Evolutionary conservation across 2,888 invertebrate species (phyloP), one percentile per base, ranked within the genome.

Genomic region (Siphlonurus alternatus): DNA sequence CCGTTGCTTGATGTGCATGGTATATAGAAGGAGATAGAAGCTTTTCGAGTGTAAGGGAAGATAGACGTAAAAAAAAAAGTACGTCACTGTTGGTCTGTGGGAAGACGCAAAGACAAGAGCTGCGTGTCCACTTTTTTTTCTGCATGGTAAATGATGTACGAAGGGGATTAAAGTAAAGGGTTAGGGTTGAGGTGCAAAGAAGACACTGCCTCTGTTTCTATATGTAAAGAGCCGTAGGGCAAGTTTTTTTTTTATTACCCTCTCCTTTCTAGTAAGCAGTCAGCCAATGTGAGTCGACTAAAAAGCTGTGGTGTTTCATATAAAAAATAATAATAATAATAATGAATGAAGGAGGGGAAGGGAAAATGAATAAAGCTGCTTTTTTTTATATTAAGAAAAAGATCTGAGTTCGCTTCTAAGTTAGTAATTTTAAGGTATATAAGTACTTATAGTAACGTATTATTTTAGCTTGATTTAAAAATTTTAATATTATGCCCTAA

Each of bases 71-170:
- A 38, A 38, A 38, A 38, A 38, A 38, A 15, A 5, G 38, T 38
- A 38, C 15, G 15, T 38, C 38, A 10, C n/a, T n/a, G n/a, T n/a
- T n/a, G n/a, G n/a, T 38, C 19, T 56, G 19, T 56, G 56, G 56
- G 56, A 56, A 56, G 56, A 56, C 5, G 56, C n/a, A 56, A 56
- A 56, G 56, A 56, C 56, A 56, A 56, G 56, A 56, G 56, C 56
- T 10, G 56, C n/a, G 20, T 56, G 56, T 56, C 56, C 56, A 56
- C 56, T 56, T 56, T 56, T 56, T 56, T 56, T n/a, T n/a, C n/a
- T 56, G 56, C 56, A 56, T 56, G 56, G 38, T 38, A 38, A 38
- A 38, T 38, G 38, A 38, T 38, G 38, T 38, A 15, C 38, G 5
- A n/a, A 56, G n/a, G 19, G 56, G 56, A 56, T 56, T 56, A 56